Conservation (phyloP, 2,113 vertebrate genomes). For the Eolophus roseicapilla region DNA sequence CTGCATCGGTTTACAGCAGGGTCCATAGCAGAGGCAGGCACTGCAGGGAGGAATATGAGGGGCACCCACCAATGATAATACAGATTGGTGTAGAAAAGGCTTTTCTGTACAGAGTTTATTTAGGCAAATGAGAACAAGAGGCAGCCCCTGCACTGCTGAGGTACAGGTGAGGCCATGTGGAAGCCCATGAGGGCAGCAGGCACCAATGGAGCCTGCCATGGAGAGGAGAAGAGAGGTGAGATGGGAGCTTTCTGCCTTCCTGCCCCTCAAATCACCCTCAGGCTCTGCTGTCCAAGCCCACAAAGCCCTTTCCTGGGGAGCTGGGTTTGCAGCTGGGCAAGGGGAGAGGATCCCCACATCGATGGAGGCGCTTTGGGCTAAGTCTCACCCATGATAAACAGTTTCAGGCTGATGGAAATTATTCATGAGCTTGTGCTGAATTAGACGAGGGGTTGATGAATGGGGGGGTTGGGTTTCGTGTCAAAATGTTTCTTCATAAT, state of each 20-base stretch:
- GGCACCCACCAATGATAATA: background rate
- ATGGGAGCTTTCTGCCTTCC: background rate
- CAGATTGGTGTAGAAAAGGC: background rate
- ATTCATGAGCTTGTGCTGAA: slow-evolving; percentile 14
- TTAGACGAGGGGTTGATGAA: slow-evolving; percentile 13
- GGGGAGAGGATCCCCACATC: background rate
- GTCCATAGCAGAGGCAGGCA: background rate
- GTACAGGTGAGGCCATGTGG: background rate
- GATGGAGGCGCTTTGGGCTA: background rate
- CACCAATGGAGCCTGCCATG: accelerated
- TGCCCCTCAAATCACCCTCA: background rate
- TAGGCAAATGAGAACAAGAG: background rate
- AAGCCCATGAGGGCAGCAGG: background rate
- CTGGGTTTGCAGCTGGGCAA: background rate
- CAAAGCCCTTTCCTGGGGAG: too few relatives aligned
- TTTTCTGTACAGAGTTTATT: background rate
- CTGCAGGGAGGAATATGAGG: background rate
- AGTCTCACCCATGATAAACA: background rate
- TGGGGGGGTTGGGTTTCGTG: background rate
- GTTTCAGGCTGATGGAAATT: background rate
- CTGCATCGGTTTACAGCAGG: background rate
- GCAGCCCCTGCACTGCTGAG: background rate
- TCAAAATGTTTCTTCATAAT: slow-evolving; percentile 23
- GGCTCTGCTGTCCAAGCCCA: background rate
- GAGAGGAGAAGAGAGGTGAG: background rate